A percentile compares a stretch with the other conserved stretches of the same genome.
phyloP scores from a whole-genome alignment of 2,888 invertebrate genomes.

The Tipula vernalis region DNA sequence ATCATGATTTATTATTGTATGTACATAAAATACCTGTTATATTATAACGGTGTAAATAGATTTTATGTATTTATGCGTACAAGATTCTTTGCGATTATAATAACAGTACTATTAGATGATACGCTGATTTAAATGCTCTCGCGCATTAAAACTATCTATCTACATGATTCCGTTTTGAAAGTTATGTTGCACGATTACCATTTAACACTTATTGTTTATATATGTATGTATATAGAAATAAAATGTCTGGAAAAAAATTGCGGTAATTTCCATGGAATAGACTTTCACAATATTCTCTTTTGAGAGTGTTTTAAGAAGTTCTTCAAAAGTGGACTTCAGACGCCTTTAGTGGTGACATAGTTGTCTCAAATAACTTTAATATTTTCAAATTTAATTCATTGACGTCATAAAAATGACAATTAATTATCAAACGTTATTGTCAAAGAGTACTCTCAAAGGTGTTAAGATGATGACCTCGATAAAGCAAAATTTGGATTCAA shows the following conservation, averaged over 20 bases:
- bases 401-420: too few relatives aligned
- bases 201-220: background rate
- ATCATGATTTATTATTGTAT: background rate
- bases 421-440: too few relatives aligned
- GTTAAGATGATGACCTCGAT: too few relatives aligned
- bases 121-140: background rate
- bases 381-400: too few relatives aligned
- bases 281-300: background rate
- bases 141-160: background rate
- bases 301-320: too few relatives aligned
- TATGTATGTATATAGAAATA: background rate
- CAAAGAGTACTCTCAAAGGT: too few relatives aligned
- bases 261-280: background rate
- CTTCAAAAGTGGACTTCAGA: too few relatives aligned
- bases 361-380: too few relatives aligned
- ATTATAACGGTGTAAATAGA: background rate
- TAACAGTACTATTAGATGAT: background rate
- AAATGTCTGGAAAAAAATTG: background rate
- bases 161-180: background rate
- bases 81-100: background rate
- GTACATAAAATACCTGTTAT: background rate
- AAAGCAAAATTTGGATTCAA: too few relatives aligned
- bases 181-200: background rate
- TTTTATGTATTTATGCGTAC: background rate
- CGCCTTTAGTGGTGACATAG: too few relatives aligned